Evolutionary conservation across 2,888 invertebrate genomes (phyloP), one percentile per base, ranked within the genome.

Genomic region (Nemotelus nigrinus): DNA sequence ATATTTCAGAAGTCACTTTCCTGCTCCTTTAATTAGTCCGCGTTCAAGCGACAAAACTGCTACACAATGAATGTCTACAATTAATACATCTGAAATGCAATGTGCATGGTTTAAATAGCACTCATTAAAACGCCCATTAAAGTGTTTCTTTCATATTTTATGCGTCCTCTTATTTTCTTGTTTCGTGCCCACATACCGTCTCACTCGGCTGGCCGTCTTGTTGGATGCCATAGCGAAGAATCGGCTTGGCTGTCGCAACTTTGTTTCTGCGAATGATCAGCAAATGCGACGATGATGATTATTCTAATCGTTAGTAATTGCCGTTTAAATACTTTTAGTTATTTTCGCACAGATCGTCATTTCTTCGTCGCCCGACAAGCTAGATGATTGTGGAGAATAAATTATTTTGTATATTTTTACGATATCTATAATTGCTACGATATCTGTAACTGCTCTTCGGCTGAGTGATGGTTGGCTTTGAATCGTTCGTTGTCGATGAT

Each of bases 221-320:
- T 25, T 8, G 57, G 10, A 25, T 10, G n/a, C 4, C 3, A 25
- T 25, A 25, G 57, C n/a, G 10, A 57, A 25, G 57, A 57, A 57
- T 57, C 25, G 10, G 10, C 10, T 57, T 10, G n/a, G 25, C 10
- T 57, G n/a, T 57, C 25, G 10, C 57, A 57, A 25, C 8, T 5
- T 8, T 57, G n/a, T 57, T 25, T 8, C 5, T 57, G n/a, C 5
- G 57, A 10, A 57, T 8, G 65, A 65, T 65, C 45, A 10, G 65
- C 65, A 43, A 65, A 65, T 45, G 8, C 25, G 45, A 10, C 57
- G 57, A 57, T 65, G 44, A 65, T 43, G 65, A 65, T 65, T 45
- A 65, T 45, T 65, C 45, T 65, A 65, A 65, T 65, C 65, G 45
- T 45, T 45, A 25, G 65, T 65, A 65, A 65, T 65, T 65, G 65